phyloP scores from a whole-genome alignment of 2,888 invertebrate species.

The Hartigia nigra region DNA sequence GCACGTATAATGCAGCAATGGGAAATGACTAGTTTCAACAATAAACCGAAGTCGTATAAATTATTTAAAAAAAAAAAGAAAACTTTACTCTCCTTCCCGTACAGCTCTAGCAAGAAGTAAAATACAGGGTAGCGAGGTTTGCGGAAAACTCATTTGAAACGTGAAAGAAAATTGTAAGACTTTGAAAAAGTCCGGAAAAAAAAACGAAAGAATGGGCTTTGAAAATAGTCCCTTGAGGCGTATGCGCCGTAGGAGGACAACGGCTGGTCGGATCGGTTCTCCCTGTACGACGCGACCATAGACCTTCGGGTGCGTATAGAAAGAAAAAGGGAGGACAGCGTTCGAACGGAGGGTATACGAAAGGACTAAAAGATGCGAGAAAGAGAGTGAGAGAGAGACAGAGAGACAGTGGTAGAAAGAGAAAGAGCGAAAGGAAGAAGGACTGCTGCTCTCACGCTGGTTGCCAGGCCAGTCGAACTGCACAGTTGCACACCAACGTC shows the following conservation, averaged over 20 bases:
- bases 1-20: background rate
- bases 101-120: background rate
- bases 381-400: too few relatives aligned
- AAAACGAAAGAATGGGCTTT: constrained; percentile 16
- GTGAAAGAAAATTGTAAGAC: too few relatives aligned
- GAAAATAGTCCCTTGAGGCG: constrained; percentile 22
- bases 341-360: background rate
- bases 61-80: background rate
- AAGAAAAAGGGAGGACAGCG: background rate
- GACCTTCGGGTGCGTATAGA: background rate
- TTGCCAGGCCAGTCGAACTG: constrained; percentile 4
- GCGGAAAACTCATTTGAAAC: too few relatives aligned
- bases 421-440: background rate
- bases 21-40: background rate
- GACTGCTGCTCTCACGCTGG: background rate
- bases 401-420: background rate
- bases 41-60: too few relatives aligned
- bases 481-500: background rate
- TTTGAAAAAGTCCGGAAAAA: background rate
- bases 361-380: background rate
- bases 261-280: background rate
- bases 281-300: background rate
- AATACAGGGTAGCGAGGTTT: background rate
- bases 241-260: constrained; percentile 11
- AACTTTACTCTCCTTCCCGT: background rate